These are phyloP conservation scores for Moxostoma hubbsi DNA, from an alignment of 2,797 vertebrate genomes.

Conservation along the genomic window DNA sequence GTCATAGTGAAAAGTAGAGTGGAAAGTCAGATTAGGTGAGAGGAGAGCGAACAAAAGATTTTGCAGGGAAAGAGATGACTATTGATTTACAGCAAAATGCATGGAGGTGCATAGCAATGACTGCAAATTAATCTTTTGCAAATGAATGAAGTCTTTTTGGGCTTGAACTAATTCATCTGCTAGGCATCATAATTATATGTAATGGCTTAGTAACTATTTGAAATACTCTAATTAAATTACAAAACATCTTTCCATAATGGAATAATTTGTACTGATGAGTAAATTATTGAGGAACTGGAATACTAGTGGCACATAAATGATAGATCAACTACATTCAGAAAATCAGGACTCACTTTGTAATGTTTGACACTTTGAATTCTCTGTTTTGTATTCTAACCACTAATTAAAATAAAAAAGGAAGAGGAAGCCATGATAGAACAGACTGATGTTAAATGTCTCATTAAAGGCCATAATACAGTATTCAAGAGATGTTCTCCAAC, in stretches of 20 bases:
- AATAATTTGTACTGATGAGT: neutral
- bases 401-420: neutral
- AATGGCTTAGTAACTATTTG: slow-evolving; percentile 18
- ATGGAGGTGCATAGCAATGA: slow-evolving; percentile 33
- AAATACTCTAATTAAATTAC: slow-evolving; percentile 28
- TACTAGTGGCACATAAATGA: slow-evolving; percentile 16
- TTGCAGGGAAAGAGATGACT: slow-evolving; percentile 36
- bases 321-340: neutral
- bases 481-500: neutral
- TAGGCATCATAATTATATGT: slow-evolving; percentile 27
- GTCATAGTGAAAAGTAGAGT: neutral
- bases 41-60: neutral
- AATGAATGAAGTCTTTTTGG: slow-evolving; percentile 22
- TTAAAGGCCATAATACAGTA: neutral
- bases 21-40: neutral
- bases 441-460: slow-evolving; percentile 1
- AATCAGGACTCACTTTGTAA: neutral
- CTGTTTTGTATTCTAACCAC: neutral
- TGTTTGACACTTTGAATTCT: slow-evolving; percentile 5
- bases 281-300: neutral
- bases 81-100: slow-evolving; percentile 56
- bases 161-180: slow-evolving; percentile 12
- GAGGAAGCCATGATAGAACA: neutral
- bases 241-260: slow-evolving; percentile 8
- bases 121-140: slow-evolving; percentile 31